Evolutionary conservation across 2,888 invertebrate genomes (phyloP).

Genomic region (Tipula lateralis): DNA sequence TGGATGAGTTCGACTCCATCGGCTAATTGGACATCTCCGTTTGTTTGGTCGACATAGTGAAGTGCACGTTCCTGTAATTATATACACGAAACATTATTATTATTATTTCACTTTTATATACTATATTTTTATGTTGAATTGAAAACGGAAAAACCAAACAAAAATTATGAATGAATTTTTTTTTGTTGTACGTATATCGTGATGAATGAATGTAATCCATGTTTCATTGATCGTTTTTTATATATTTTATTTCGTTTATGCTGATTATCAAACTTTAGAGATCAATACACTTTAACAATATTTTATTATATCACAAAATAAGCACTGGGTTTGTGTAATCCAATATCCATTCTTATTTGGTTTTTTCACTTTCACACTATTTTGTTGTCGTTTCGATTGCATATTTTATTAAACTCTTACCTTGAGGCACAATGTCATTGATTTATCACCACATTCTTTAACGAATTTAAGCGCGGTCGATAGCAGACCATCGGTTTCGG

Average conservation of each 20-base stretch:
- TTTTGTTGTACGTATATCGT: neutral
- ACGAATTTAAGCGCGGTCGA: slow-evolving; percentile 63
- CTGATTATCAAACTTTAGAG: neutral
- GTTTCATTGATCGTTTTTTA: neutral
- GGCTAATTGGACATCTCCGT: slow-evolving; percentile 57
- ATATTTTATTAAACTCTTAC: slow-evolving; percentile 48
- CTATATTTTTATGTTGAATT: neutral
- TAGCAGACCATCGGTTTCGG: slow-evolving; percentile 55
- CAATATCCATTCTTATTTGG: slow-evolving; percentile 28
- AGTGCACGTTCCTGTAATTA: slow-evolving; percentile 63
- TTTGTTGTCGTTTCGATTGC: neutral
- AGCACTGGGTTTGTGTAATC: neutral
- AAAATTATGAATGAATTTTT: neutral
- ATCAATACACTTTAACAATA: slow-evolving; percentile 12
- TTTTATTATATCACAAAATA: slow-evolving; percentile 21
- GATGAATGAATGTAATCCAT: slow-evolving; percentile 20
- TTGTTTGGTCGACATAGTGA: slow-evolving; percentile 61
- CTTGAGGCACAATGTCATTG: slow-evolving; percentile 68
- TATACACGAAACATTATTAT: neutral
- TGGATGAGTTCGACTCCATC: slow-evolving; percentile 58
- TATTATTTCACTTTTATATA: neutral
- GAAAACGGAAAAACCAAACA: slow-evolving; percentile 28
- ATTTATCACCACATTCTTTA: slow-evolving; percentile 65
- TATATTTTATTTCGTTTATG: neutral
- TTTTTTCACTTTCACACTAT: slow-evolving; percentile 27